Percentiles rank a stretch among this genome's conserved stretches.
These are phyloP conservation scores for Eidolon helvum DNA, from an alignment of 2,113 vertebrate species.

Conservation along the genomic window DNA sequence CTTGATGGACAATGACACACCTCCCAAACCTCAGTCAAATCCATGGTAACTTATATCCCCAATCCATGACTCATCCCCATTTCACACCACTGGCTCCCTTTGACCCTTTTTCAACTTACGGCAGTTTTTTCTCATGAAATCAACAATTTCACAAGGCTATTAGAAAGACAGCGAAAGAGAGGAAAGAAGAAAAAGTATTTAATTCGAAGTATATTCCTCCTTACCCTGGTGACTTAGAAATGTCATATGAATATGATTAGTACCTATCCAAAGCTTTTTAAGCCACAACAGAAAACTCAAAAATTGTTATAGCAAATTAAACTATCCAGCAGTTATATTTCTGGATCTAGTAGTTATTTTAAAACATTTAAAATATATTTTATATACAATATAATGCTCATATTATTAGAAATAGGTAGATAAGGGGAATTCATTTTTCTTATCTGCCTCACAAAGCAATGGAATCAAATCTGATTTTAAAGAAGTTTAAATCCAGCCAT, in stretches of 20 bases:
- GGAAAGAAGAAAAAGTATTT: neutral
- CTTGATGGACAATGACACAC: neutral
- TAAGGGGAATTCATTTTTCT: neutral
- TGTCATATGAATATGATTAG: neutral
- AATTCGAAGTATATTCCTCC: neutral
- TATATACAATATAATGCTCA: neutral
- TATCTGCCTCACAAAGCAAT: neutral
- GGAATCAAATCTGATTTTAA: neutral
- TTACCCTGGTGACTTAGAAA: neutral
- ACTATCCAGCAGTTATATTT: neutral
- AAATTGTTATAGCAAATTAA: neutral
- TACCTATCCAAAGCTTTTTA: neutral
- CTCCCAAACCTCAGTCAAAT: neutral
- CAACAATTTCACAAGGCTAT: slow-evolving; percentile 90
- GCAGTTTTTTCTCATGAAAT: slow-evolving; percentile 88
- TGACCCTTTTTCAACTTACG: slow-evolving; percentile 81
- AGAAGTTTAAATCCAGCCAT: neutral
- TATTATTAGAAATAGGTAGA: neutral
- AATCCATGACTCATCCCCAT: neutral
- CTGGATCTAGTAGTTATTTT: neutral
- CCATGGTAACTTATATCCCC: neutral
- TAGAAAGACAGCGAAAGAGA: neutral
- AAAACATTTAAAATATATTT: neutral
- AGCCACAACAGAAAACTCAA: neutral
- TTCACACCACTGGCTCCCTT: neutral